Conservation (phyloP, 1,140 invertebrate species). For the Heliconius congener region DNA sequence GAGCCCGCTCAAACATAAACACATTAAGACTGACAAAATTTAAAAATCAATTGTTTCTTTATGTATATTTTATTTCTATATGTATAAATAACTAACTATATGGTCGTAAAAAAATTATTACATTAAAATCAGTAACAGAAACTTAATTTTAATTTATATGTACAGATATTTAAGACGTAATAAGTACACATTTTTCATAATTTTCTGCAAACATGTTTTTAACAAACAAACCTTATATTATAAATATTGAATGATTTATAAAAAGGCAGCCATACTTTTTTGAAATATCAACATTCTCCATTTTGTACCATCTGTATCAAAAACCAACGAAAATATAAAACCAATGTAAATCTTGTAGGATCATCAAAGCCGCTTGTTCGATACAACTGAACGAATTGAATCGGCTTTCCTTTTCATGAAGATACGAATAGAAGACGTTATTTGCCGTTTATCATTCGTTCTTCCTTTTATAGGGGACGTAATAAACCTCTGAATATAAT, state of each 20-base stretch:
- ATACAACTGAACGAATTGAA: background rate
- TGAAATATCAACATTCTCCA: background rate
- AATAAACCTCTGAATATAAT: background rate
- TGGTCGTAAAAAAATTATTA: no score
- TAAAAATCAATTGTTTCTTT: no score
- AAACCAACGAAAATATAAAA: background rate
- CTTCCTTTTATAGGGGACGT: background rate
- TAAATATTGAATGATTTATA: background rate
- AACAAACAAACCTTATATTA: no score
- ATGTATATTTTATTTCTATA: no score
- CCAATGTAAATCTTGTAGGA: background rate
- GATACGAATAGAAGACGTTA: background rate
- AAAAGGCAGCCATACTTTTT: background rate
- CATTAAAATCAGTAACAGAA: no score
- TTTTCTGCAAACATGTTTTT: no score
- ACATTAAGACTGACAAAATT: no score
- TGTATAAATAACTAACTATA: no score
- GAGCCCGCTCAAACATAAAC: no score
- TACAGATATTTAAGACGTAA: no score
- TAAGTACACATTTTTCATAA: no score
- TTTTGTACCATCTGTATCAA: background rate
- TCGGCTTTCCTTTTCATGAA: background rate
- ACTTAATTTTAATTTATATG: no score
- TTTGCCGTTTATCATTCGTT: background rate
- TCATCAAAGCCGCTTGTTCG: conserved; percentile 6